Evolutionary conservation across 2,888 invertebrate species (phyloP), one percentile per base, ranked within the genome.

Genomic region (Pocota personata): DNA sequence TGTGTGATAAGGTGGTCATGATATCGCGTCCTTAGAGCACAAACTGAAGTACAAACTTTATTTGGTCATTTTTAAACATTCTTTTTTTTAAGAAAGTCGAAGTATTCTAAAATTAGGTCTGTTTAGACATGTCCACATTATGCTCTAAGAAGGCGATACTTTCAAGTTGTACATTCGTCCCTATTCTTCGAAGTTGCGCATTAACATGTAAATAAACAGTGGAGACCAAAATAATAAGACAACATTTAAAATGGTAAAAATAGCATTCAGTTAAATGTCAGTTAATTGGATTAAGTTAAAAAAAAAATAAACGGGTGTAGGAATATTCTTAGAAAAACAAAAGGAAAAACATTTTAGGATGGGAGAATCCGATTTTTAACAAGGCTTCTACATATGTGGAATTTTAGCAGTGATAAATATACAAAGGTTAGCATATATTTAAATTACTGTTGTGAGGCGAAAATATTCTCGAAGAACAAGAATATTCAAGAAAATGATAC

Each of bases 141-240:
- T 46, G 32, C 57, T 57, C 43, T 57, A 46, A 71, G 46, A 32
- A 57, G 8, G 43, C 57, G 27, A 57, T 46, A 46, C 10, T 57
- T 57, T 46, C 10, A 57, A 57, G 32, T 57, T 64, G 69, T 71
- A 57, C 69, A 71, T 71, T 57, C 57, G 32, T 71, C 46, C 57
- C 57, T 71, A 57, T 71, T 46, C 57, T 57, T 71, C 67, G 67
- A 71, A 57, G 43, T 71, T 71, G 69, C 57, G 46, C 69, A 71
- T 46, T 57, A 69, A 57, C 2, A 8, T 43, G 30, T 12, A 10
- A 57, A 46, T 21, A 57, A 30, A 35, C 27, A 32, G 57, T 57
- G 69, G 43, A 46, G 69, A 71, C 69, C 69, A 46, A 57, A 57
- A 46, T 55, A 43, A 24, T 6, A 10, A 27, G 10, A n/a, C 4